Conservation (phyloP, 1,140 invertebrate genomes). For the Caenorhabditis briggsae region DNA sequence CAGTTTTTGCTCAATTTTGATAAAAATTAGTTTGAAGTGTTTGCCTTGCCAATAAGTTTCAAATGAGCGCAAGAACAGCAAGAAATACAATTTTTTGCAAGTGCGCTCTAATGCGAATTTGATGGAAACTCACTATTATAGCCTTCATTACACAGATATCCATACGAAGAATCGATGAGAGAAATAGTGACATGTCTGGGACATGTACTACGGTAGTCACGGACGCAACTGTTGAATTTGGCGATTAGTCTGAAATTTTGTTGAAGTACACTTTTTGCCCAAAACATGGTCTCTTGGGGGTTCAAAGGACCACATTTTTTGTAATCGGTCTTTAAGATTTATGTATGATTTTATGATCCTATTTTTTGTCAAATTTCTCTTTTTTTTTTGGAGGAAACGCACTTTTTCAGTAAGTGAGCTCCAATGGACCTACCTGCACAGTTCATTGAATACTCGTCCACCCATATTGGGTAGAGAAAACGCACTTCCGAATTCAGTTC, state of each 20-base stretch:
- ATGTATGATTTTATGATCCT: conserved; percentile 34
- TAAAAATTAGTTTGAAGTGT: too few species aligned
- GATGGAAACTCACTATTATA: conserved; percentile 73
- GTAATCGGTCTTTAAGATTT: conserved; percentile 55
- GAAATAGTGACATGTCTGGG: conserved; percentile 76
- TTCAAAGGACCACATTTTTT: neutral
- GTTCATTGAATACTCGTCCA: conserved; percentile 75
- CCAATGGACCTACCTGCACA: conserved; percentile 70
- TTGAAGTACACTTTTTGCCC: neutral
- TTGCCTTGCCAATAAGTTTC: too few species aligned
- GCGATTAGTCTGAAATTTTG: conserved; percentile 72
- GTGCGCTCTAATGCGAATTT: neutral
- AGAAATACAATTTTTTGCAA: too few species aligned
- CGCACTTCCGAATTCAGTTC: conserved; percentile 71
- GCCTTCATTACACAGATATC: conserved; percentile 77
- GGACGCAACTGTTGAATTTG: conserved; percentile 75
- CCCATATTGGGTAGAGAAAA: conserved; percentile 76
- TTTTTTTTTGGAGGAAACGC: neutral
- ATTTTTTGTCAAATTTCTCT: neutral
- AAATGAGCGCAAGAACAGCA: too few species aligned
- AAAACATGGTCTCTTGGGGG: neutral
- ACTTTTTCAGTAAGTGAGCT: neutral
- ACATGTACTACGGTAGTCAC: conserved; percentile 68
- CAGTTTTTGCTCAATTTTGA: too few species aligned
- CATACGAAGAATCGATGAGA: conserved; percentile 76